Percentiles rank a stretch among this genome's conserved stretches.
These are phyloP conservation scores for Enteromius thamalakanensis DNA, from an alignment of 2,797 vertebrate species.

Conservation along the genomic window DNA sequence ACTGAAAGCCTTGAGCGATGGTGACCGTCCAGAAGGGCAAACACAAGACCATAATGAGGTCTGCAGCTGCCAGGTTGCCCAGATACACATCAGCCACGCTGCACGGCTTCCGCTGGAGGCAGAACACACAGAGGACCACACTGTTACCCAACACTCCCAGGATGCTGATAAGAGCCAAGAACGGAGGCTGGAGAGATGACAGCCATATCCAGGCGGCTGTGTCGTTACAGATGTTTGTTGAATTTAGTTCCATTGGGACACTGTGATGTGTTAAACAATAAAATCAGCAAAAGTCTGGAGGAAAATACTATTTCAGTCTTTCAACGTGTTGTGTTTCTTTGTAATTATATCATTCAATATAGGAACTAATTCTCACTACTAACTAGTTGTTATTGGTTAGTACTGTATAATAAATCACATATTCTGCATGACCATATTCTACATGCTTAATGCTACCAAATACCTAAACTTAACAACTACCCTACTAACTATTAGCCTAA, in stretches of 20 bases:
- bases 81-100: slow-evolving; percentile 89
- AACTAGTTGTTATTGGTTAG: neutral
- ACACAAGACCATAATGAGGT: slow-evolving; percentile 79
- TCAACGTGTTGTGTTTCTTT: neutral
- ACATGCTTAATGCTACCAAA: neutral
- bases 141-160: slow-evolving; percentile 80
- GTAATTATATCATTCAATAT: neutral
- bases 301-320: neutral
- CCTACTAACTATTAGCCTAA: neutral
- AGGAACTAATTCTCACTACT: neutral
- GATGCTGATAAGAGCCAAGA: slow-evolving; percentile 80
- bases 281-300: neutral
- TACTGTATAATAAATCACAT: neutral
- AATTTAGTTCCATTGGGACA: slow-evolving; percentile 63
- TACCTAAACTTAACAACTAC: neutral
- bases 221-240: slow-evolving; percentile 64
- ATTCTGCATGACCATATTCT: neutral
- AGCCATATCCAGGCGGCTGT: slow-evolving; percentile 73
- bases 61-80: slow-evolving; percentile 83
- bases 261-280: neutral
- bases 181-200: slow-evolving; percentile 73
- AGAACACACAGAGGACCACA: slow-evolving; percentile 82
- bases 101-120: slow-evolving; percentile 80
- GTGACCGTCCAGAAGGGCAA: slow-evolving; percentile 89
- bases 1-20: slow-evolving; percentile 75